Evolutionary conservation across 2,888 invertebrate genomes (phyloP), one percentile per base, ranked within the genome.

Genomic region (Volucella bombylans): DNA sequence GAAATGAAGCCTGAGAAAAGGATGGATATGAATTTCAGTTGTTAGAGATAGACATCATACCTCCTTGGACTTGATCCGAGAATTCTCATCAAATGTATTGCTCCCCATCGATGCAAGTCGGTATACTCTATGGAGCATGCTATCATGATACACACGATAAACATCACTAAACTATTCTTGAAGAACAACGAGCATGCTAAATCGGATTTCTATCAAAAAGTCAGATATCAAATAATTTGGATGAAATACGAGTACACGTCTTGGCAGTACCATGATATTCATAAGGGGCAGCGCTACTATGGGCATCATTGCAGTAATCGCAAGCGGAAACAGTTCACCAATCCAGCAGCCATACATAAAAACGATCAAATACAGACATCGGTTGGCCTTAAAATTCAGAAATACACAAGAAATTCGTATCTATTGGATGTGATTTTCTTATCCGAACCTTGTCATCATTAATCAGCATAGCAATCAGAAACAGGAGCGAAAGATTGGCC

Each of bases 251-350:
- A 38, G 12, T 41, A 41, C 4, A 38, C 6, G 6, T 31, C 11
- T 39, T 31, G 6, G 10, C 10, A 12, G 11, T 39, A 81, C 81
- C 64, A 82, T 9, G 23, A 82, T 65, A 11, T 77, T 76, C 76
- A 82, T 65, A 1, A 82, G 18, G 11, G 81, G 81, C 52, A 71
- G 65, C 23, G 57, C 45, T 11, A 68, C 12, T 9, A 77, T 45
- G 4, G 81, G 81, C 0, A 82, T 39, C 76, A 82, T 76, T n/a
- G 64, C 59, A 11, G 76, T 65, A 4, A 82, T 59, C n/a, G 59
- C 31, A 0, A 39, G 38, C 0, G 81, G 76, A 15, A 64, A 54
- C 4, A 76, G 8, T 54, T 65, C 59, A 2, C 57, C 52, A 1
- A 59, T 1, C 64, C 64, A 82, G 39, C 45, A 59, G 15, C 76